Evolutionary conservation across 2,113 vertebrate genomes (phyloP), one percentile per base, ranked within the genome.

Genomic region (Eolophus roseicapilla): DNA sequence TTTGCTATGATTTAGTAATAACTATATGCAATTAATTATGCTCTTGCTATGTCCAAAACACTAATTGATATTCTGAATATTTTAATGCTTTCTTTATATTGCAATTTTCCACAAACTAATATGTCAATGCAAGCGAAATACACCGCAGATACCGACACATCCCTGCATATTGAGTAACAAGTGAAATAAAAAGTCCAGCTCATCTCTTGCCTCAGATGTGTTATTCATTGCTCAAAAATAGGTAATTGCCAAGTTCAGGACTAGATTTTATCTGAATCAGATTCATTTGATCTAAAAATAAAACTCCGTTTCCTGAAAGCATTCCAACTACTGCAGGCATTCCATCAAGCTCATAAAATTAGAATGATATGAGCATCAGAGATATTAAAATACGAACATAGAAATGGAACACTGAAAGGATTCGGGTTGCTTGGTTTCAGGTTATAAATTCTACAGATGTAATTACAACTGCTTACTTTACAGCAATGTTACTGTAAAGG

Each of bases 251-350:
- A 89, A 86, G 29, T 44, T 84, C 55, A 86, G 60, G 62, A 69
- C 77, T 68, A 87, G 77, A 62, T 76, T 92, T 79, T 84, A 68
- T 86, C 78, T 93, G 10, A 13, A 82, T 93, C 57, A 39, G 33
- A 85, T 68, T 91, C 3, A 81, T 65, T 78, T 85, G 77, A 75
- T 63, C 81, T 89, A 91, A 89, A 96, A 84, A 71, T 87, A 95
- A 92, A 82, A 63, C 13, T 17, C 18, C 6, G 3, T 73, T 91
- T 83, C 27, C 59, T 82, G 57, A 93, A 86, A 92, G 39, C 24
- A 75, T 77, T 88, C 47, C 31, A 84, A 37, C 41, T 59, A 74
- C 21, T 43, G 17, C 69, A 86, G 37, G 21, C n/a, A 67, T 68
- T 94, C 77, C 78, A 47, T 87, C 33, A 75, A 91, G 65, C 14